These are phyloP conservation scores for Ophiothrix spiculata DNA, from an alignment of 35 echinoderm and acorn worm species.

Conservation along the genomic window DNA sequence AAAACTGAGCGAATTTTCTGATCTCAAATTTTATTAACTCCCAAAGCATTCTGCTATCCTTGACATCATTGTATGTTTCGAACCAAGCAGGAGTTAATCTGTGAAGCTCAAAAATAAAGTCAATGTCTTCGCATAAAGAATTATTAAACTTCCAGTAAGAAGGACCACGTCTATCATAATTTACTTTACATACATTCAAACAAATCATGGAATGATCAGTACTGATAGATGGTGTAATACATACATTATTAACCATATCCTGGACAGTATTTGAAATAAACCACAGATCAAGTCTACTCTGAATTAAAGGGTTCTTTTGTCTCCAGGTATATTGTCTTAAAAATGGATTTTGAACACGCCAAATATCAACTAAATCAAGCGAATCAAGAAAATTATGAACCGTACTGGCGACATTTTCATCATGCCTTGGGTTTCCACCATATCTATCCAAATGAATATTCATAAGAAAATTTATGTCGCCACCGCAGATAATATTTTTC, in stretches of 20 bases:
- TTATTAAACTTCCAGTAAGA: no score
- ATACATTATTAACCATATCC: not conserved
- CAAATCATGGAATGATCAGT: not conserved
- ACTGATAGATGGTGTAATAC: not conserved
- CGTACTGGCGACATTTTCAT: not conserved
- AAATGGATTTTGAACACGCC: not conserved
- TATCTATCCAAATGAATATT: not conserved
- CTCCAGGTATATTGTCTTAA: constrained; percentile 1
- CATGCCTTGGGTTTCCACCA: not conserved
- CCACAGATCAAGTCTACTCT: not conserved
- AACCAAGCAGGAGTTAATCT: no score
- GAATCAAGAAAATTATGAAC: not conserved
- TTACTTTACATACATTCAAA: no score
- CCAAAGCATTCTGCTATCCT: no score
- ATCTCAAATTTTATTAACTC: no score
- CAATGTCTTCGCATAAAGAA: no score
- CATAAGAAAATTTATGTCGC: not conserved
- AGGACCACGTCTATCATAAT: no score
- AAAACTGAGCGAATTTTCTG: no score
- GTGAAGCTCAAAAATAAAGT: no score
- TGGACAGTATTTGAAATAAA: not conserved
- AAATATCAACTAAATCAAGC: not conserved
- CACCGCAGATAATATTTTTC: not conserved
- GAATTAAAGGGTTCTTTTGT: not conserved
- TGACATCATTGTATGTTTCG: no score